phyloP scores from a whole-genome alignment of 2,888 invertebrate genomes.

The Sarcophaga variegata region DNA sequence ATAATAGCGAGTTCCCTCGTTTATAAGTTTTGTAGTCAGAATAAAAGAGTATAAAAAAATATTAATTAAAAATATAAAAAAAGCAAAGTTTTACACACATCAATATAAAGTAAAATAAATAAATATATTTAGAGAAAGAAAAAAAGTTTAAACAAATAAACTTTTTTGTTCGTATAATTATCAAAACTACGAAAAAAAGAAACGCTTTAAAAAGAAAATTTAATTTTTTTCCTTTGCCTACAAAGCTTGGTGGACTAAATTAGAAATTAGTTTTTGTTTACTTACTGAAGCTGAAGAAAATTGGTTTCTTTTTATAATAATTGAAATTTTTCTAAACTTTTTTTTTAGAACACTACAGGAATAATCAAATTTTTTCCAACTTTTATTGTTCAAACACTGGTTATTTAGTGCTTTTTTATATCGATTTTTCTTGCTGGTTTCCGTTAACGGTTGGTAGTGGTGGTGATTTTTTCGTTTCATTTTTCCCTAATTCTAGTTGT shows the following conservation, averaged over 20 bases:
- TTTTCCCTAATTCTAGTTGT: neutral
- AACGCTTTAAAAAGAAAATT: neutral
- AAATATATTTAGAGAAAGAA: neutral
- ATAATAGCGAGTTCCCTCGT: slow-evolving; percentile 63
- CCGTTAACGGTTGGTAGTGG: neutral
- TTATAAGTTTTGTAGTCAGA: slow-evolving; percentile 45
- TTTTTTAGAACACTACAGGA: no score
- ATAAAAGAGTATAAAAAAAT: slow-evolving; percentile 41
- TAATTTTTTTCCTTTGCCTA: neutral
- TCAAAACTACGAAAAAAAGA: neutral
- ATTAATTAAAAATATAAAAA: slow-evolving; percentile 25
- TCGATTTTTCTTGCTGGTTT: slow-evolving; percentile 40
- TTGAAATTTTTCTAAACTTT: no score
- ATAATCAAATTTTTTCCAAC: neutral
- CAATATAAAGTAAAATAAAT: neutral
- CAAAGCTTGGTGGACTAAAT: neutral
- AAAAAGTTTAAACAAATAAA: slow-evolving; percentile 1
- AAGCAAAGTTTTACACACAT: slow-evolving; percentile 20
- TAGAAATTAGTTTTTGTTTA: neutral
- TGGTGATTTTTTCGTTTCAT: slow-evolving; percentile 7
- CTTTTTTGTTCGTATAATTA: neutral
- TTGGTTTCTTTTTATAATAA: no score
- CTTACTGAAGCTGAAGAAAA: no score
- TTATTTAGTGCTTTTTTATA: neutral
- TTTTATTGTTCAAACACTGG: neutral